These are phyloP conservation scores for Opisthograptis luteolata DNA, from an alignment of 2,888 invertebrate genomes.

Conservation along the genomic window DNA sequence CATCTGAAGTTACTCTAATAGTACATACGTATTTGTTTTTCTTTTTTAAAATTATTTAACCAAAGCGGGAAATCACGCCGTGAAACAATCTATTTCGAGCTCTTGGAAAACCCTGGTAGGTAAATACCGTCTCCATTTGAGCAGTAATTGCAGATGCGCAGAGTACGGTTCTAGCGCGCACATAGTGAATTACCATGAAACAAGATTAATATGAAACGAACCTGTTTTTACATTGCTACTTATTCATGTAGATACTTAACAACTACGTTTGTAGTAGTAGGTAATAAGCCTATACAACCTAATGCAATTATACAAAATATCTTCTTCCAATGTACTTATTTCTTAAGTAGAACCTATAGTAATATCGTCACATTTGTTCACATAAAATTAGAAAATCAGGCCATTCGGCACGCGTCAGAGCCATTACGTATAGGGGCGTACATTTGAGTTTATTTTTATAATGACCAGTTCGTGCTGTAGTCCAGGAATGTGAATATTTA, in stretches of 20 bases:
- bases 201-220: constrained; percentile 59
- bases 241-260: constrained; percentile 58
- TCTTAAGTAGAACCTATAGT: constrained; percentile 68
- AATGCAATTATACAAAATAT: constrained; percentile 82
- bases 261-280: constrained; percentile 60
- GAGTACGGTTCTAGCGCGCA: too few relatives aligned
- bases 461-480: constrained; percentile 19
- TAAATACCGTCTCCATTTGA: too few relatives aligned
- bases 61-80: too few relatives aligned
- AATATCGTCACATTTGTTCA: constrained; percentile 76
- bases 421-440: constrained; percentile 15
- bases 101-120: too few relatives aligned
- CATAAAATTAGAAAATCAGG: constrained; percentile 43
- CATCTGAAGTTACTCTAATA: too few relatives aligned
- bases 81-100: too few relatives aligned
- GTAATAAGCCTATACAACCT: constrained; percentile 77
- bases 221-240: constrained; percentile 71
- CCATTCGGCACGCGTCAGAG: constrained; percentile 26
- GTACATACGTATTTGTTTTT: too few relatives aligned
- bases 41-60: too few relatives aligned
- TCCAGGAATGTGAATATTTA: constrained; percentile 55
- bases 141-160: too few relatives aligned
- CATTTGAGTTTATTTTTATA: neutral
- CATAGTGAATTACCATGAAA: too few relatives aligned
- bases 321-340: constrained; percentile 72